Evolutionary conservation across 2,888 invertebrate genomes (phyloP).

Genomic region (Pammene aurita): DNA sequence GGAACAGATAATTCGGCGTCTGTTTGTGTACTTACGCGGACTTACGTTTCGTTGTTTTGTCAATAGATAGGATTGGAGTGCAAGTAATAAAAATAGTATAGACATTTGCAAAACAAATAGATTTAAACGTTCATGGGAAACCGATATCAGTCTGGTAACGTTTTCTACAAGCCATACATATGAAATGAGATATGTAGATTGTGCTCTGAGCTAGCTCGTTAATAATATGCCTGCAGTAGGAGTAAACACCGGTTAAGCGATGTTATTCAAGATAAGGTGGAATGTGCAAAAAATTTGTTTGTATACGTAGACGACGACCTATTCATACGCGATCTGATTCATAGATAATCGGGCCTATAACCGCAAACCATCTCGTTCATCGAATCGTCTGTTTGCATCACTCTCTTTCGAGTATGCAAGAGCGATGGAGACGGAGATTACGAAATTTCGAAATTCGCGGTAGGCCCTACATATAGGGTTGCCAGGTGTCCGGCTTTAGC

Average conservation of each 20-base stretch:
- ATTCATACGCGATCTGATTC: no score
- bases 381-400: no score
- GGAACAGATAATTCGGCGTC: not conserved
- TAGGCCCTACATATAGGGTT: no score
- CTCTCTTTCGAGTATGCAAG: no score
- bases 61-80: no score
- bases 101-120: not conserved
- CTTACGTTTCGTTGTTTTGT: not conserved
- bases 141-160: constrained; percentile 23
- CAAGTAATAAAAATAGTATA: not conserved
- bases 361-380: no score
- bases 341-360: no score
- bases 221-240: not conserved
- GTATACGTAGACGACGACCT: no score
- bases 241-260: not conserved
- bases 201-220: not conserved
- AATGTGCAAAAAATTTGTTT: not conserved
- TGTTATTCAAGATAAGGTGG: not conserved
- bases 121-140: constrained; percentile 10
- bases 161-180: constrained; percentile 11
- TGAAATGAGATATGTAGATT: constrained; percentile 4
- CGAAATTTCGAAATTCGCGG: no score
- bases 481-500: no score
- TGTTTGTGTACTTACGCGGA: not conserved
- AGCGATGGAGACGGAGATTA: no score